phyloP scores from a whole-genome alignment of 2,888 invertebrate genomes.

The Coleophora deauratella region DNA sequence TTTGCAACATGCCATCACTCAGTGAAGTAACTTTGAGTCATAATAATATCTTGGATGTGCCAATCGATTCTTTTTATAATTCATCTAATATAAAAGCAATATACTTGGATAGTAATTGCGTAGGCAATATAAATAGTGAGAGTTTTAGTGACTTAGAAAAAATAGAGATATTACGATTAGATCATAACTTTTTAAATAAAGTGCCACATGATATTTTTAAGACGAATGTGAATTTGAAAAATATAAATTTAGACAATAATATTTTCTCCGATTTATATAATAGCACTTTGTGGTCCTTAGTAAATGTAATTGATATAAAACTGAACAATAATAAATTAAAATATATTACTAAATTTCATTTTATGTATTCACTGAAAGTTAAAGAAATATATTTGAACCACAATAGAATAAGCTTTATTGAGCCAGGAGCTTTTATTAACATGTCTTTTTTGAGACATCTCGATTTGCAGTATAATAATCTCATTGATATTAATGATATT shows the following conservation, averaged over 20 bases:
- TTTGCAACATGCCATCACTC: constrained; percentile 85
- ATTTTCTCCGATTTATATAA: constrained; percentile 84
- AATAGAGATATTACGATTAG: constrained; percentile 86
- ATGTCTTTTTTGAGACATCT: constrained; percentile 86
- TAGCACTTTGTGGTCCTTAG: constrained; percentile 83
- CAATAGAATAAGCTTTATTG: constrained; percentile 86
- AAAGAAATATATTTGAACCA: constrained; percentile 90
- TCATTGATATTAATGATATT: constrained; percentile 84
- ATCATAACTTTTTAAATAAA: constrained; percentile 87
- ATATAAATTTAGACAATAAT: constrained; percentile 90
- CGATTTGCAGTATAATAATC: constrained; percentile 85
- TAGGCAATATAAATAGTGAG: constrained; percentile 84
- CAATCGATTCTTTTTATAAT: constrained; percentile 86
- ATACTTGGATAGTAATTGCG: constrained; percentile 90
- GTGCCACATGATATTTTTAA: constrained; percentile 86
- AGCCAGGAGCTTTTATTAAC: constrained; percentile 83
- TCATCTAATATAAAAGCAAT: constrained; percentile 85
- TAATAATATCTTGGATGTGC: constrained; percentile 92
- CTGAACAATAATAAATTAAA: constrained; percentile 88
- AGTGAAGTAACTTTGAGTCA: constrained; percentile 87
- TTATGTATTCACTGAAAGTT: constrained; percentile 82
- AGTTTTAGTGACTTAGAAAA: constrained; percentile 84
- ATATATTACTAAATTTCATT: constrained; percentile 82
- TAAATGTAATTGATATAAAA: constrained; percentile 83
- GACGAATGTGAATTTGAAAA: constrained; percentile 83